Conservation (phyloP, 2,888 invertebrate genomes). For the Synergus umbraculus region DNA sequence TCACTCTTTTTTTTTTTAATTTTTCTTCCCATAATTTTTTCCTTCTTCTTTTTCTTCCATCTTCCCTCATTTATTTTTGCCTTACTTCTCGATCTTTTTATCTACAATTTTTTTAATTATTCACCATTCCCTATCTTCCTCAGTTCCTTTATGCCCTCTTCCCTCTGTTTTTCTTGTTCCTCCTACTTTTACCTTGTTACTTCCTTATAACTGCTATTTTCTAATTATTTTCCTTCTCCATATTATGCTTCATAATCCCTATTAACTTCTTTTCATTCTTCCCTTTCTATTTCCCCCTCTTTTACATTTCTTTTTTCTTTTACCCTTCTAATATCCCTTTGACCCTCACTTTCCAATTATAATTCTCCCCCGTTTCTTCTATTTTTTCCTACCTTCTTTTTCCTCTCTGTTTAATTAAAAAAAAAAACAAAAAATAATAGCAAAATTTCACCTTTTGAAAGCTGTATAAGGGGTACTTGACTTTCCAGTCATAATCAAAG, state of each 20-base stretch:
- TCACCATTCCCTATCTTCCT: background rate
- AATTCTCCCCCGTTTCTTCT: too few species aligned
- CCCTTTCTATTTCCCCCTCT: background rate
- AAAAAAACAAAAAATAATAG: background rate
- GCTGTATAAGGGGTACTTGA: constrained; percentile 78
- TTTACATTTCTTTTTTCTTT: background rate
- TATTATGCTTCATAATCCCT: too few species aligned
- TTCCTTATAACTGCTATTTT: too few species aligned
- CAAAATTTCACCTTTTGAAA: constrained; percentile 65
- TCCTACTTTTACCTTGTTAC: too few species aligned
- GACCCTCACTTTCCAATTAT: background rate
- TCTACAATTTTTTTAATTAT: too few species aligned
- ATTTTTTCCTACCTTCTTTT: background rate
- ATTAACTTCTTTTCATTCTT: too few species aligned
- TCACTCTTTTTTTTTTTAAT: background rate
- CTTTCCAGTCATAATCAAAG: constrained; percentile 77
- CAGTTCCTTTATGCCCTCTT: background rate
- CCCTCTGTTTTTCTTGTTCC: too few species aligned
- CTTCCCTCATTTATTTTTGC: background rate
- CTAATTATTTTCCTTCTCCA: too few species aligned
- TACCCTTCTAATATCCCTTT: background rate
- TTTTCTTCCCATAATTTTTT: background rate
- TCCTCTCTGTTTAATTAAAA: background rate
- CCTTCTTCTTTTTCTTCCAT: background rate
- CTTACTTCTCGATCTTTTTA: too few species aligned